phyloP scores from a whole-genome alignment of 2,797 vertebrate genomes.

The Mormyrops boulengeri region DNA sequence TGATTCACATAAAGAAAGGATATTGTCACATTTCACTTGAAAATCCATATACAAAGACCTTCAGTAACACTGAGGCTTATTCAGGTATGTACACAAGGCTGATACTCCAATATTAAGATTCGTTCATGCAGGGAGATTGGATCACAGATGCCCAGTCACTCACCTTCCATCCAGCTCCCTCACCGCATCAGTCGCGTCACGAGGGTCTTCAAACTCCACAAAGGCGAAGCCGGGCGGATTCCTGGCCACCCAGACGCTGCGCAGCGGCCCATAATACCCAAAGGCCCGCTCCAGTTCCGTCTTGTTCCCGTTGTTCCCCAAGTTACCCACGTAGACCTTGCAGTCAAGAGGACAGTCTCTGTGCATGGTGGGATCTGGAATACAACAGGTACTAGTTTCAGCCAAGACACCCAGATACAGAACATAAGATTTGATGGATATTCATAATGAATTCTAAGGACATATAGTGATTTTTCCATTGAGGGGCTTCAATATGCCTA shows the following conservation, averaged over 20 bases:
- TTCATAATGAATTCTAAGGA: background rate
- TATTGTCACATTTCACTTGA: background rate
- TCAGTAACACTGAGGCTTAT: background rate
- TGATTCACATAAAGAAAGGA: background rate
- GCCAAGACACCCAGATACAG: background rate
- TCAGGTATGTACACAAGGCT: background rate
- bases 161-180: constrained; percentile 95
- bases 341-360: constrained; percentile 95
- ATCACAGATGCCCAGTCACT: background rate
- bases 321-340: constrained; percentile 95
- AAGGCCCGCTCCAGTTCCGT: constrained; percentile 89
- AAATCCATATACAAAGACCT: too few species aligned
- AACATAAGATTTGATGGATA: background rate
- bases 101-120: background rate
- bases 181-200: constrained; percentile 93
- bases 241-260: constrained; percentile 94
- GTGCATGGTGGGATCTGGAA: constrained; percentile 62
- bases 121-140: background rate
- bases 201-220: constrained; percentile 93
- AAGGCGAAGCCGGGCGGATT: constrained; percentile 96
- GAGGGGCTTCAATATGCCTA: background rate
- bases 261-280: constrained; percentile 91
- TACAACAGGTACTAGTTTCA: background rate
- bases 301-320: constrained; percentile 98
- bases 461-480: background rate